Conservation (phyloP, 2,113 vertebrate genomes). For the Pipra filicauda region DNA sequence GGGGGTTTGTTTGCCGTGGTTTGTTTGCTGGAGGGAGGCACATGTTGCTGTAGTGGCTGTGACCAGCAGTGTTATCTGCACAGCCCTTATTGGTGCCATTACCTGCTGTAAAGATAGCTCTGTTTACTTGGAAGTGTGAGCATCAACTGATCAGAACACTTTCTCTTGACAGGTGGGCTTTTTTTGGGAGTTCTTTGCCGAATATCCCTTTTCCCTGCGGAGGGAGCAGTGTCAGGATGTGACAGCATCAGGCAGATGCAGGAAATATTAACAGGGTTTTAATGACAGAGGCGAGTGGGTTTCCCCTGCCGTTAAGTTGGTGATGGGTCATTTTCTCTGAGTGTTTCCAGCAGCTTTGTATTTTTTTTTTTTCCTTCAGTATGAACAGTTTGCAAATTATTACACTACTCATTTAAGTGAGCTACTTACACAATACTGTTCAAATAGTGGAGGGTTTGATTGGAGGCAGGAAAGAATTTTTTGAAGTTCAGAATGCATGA, state of each 20-base stretch:
- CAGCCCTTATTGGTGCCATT: not conserved
- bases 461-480: not conserved
- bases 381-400: not conserved
- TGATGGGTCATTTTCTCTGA: not conserved
- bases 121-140: constrained; percentile 45
- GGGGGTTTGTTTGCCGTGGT: not conserved
- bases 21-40: not conserved
- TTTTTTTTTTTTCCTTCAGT: not conserved
- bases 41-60: not conserved
- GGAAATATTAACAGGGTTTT: not conserved
- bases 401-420: not conserved
- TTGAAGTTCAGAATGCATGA: constrained; percentile 13
- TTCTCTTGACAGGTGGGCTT: not conserved
- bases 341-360: not conserved
- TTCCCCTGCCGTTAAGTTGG: not conserved
- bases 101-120: constrained; percentile 3
- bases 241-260: not conserved
- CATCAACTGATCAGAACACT: constrained; percentile 23
- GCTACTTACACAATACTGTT: not conserved
- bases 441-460: not conserved
- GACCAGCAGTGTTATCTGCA: not conserved
- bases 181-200: not conserved
- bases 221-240: not conserved
- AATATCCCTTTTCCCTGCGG: not conserved
- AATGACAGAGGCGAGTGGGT: not conserved